Evolutionary conservation across 2,888 invertebrate genomes (phyloP), one percentile per base, ranked within the genome.

Genomic region (Xestia c-nigrum): DNA sequence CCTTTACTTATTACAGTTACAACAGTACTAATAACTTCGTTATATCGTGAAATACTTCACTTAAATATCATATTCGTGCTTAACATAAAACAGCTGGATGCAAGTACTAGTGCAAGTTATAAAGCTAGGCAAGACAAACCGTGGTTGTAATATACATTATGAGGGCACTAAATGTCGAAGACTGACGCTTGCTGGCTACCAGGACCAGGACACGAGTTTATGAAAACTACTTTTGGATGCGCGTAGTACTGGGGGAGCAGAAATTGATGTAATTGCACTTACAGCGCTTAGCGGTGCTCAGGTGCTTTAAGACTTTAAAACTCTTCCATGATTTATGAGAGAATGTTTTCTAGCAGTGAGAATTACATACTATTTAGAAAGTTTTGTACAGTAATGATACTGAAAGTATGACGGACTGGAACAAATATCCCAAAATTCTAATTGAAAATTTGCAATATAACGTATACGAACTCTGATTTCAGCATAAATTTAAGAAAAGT

Each of bases 101-200:
- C n/a, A n/a, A n/a, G n/a, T 81, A 84, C 74, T 84, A 81, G 66
- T 74, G 31, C 78, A 70, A 72, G 85, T 83, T 85, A 84, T 89
- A 88, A 90, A 87, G 79, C 78, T 74, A 84, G 72, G 81, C 76
- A 88, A 89, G 92, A 92, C 90, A 90, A 90, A 90, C 88, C 86
- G 88, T 87, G 85, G 89, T 91, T 90, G 91, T 90, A 90, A 91
- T 90, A 91, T 90, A 89, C 89, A 89, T 92, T 92, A 93, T 81
- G 91, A 90, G 87, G 87, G 88, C 88, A 92, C 86, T 92, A 92
- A 92, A 93, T 89, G 91, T 92, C 90, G 89, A 89, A 89, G 85
- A 75, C 83, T 86, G 87, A 89, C 85, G 86, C 81, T 88, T 70
- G 85, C 86, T 80, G 78, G 87, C 81, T 76, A 76, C 76, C 70